Conservation (phyloP, 2,797 vertebrate species). For the Danionella dracula region DNA sequence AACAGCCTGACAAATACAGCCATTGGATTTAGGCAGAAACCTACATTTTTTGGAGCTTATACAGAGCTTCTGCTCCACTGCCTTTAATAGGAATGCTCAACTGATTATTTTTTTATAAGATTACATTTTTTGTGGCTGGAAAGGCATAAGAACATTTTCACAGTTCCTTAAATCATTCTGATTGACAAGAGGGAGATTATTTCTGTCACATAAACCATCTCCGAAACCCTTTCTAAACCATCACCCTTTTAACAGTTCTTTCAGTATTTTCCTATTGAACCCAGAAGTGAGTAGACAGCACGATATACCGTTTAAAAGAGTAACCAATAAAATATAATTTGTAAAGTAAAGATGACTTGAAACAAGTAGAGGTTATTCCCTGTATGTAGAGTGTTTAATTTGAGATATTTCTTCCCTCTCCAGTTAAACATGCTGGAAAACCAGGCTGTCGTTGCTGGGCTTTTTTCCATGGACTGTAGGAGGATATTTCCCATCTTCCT, state of each 20-base stretch:
- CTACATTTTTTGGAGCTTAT: not conserved
- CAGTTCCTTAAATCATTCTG: not conserved
- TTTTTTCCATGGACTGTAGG: not conserved
- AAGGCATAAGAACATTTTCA: not conserved
- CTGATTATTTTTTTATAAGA: conserved; percentile 9
- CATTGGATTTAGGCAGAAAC: conserved; percentile 16
- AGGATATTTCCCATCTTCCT: no score
- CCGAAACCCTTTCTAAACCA: no score
- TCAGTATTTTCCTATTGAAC: no score
- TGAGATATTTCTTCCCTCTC: not conserved
- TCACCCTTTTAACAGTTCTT: no score
- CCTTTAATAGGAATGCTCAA: conserved; percentile 7
- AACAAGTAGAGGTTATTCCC: not conserved
- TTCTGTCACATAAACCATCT: not conserved
- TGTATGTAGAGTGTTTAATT: not conserved
- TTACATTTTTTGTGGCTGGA: not conserved
- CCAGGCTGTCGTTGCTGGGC: not conserved
- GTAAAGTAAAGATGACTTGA: no score
- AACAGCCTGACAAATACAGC: not conserved
- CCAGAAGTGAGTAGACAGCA: no score
- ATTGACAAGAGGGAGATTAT: not conserved
- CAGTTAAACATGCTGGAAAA: conserved; percentile 4
- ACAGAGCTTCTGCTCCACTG: not conserved
- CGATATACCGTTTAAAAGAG: no score
- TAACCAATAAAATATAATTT: no score